These are phyloP conservation scores for Dryas iulia DNA, from an alignment of 1,140 invertebrate species.

Conservation along the genomic window DNA sequence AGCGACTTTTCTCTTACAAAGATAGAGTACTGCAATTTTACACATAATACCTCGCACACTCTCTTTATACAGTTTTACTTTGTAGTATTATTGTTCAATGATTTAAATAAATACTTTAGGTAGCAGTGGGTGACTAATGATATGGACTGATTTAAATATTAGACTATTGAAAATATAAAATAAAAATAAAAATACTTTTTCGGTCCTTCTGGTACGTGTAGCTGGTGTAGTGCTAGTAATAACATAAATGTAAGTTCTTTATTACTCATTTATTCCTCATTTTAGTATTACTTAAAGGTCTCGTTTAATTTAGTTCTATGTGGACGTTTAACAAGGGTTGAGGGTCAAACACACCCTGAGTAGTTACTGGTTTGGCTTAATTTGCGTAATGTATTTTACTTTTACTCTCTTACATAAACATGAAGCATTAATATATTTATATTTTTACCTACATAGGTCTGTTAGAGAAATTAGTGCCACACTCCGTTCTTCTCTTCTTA, in stretches of 20 bases:
- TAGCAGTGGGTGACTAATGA: no score
- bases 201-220: no score
- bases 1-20: slow-evolving; percentile 7
- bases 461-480: no score
- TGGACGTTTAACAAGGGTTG: neutral
- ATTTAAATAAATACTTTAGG: neutral
- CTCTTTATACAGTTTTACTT: neutral
- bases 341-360: neutral
- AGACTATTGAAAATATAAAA: no score
- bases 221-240: no score
- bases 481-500: no score
- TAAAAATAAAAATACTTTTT: no score
- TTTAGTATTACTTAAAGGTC: neutral
- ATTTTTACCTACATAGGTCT: no score
- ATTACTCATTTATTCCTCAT: neutral
- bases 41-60: slow-evolving; percentile 4
- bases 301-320: neutral
- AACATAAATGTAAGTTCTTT: neutral
- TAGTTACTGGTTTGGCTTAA: neutral
- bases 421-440: no score
- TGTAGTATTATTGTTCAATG: neutral
- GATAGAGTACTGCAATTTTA: slow-evolving; percentile 25
- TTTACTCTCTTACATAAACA: neutral
- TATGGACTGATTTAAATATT: no score
- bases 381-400: neutral